Evolutionary conservation across 2,888 invertebrate species (phyloP), one percentile per base, ranked within the genome.

Genomic region (Mantis religiosa): DNA sequence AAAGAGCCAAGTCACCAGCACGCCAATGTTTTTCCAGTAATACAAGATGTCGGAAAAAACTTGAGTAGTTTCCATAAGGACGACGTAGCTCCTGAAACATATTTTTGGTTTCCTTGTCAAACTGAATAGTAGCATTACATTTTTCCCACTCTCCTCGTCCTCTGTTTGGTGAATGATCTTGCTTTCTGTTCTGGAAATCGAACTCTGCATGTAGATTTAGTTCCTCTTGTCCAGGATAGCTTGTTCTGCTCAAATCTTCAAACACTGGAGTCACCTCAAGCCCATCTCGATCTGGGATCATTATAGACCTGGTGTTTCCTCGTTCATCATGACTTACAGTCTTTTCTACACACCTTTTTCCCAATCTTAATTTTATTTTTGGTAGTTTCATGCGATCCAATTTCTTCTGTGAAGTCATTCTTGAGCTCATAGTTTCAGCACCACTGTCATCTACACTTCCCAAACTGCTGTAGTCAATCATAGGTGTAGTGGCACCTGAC

Each of bases 41-140:
- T 87, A 97, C 96, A 82, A 98, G 93, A 93, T 98, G 98, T 12
- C 97, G 94, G 1, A 98, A 93, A 92, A 98, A 98, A 91, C 97
- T 97, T 84, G 97, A 97, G 91, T 97, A 97, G 92, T 97, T 97
- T 4, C 97, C 98, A 91, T 98, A 98, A 0, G 98, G 98, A 92
- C 97, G 95, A 92, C 97, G 97, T 82, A 98, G 92, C 91, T 97
- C 97, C 90, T 96, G 96, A 97, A 97, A 98, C 3, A 97, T 93
- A 9, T 95, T 94, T 89, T 96, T 97, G 0, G 97, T 97, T n/a
- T 97, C 97, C 25, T 95, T 94, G 91, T 97, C 97, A 91, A 97
- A 97, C 91, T 97, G 97, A 88, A 98, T 95, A 91, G 96, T 95
- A 0, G 97, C 95, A 90, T 95, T 95, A 91, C 97, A 97, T 90